Percentiles rank a stretch among this genome's conserved stretches.
These are phyloP conservation scores for Planococcus citri DNA, from an alignment of 1,140 invertebrate genomes.

Conservation along the genomic window DNA sequence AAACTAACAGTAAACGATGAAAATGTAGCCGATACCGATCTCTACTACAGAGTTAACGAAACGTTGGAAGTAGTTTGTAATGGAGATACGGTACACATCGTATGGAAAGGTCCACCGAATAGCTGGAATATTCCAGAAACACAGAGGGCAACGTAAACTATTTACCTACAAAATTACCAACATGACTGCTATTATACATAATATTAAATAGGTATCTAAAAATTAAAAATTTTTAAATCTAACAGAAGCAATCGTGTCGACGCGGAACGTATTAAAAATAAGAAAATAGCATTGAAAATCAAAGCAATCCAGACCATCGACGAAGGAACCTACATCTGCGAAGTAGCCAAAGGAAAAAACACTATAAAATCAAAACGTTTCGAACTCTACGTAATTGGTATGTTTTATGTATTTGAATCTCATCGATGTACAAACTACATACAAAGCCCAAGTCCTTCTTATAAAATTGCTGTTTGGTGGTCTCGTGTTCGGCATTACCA, in stretches of 20 bases:
- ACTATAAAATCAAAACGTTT: neutral
- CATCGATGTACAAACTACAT: no score
- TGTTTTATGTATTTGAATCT: no score
- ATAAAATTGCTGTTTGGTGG: no score
- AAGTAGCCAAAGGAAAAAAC: neutral
- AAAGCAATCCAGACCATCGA: neutral
- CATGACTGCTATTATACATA: no score
- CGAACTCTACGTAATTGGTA: neutral
- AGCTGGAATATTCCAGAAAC: neutral
- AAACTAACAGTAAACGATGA: neutral
- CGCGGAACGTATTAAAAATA: neutral
- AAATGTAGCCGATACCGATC: neutral
- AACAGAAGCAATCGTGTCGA: no score
- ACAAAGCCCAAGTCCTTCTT: no score
- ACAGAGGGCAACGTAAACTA: neutral
- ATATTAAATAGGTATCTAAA: no score
- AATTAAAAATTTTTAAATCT: no score
- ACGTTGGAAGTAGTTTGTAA: neutral
- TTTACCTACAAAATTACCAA: no score
- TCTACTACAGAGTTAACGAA: neutral
- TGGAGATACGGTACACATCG: neutral
- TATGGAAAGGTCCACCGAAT: neutral
- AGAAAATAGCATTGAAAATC: neutral
- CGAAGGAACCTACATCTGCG: neutral
- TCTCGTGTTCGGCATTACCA: no score